Evolutionary conservation across 1,140 invertebrate genomes (phyloP), one percentile per base, ranked within the genome.

Genomic region (Leptinotarsa defecta): DNA sequence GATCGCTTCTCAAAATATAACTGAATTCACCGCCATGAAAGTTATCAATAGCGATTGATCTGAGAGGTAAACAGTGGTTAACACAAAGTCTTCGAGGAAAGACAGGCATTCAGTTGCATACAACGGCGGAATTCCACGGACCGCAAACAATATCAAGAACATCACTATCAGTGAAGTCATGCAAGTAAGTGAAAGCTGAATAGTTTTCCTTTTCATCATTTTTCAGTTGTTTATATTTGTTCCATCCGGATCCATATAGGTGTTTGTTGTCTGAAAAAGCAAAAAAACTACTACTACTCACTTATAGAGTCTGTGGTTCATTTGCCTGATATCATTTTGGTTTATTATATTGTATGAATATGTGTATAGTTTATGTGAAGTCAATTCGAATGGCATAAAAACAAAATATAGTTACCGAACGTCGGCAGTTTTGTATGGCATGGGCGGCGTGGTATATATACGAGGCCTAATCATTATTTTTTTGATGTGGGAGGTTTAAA

Each of bases 171-270:
- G 73, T 52, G 72, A 82, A 83, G 74, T 83, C 78, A 70, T 76
- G 48, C 20, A 83, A 62, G 67, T 74, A 75, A 71, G 48, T 79
- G 67, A 83, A 81, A 11, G 63, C 70, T 62, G 78, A 68, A 67
- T 79, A 71, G 63, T 81, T 76, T 69, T 83, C 80, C 6, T 75
- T 63, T 4, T 79, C 70, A 13, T 43, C 68, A 49, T 83, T 82
- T 64, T 91, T 92, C 63, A 95, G 81, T 80, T 95, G 94, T 1
- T 91, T 90, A 83, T 93, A 93, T 79, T 91, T 91, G 84, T 94
- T 94, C 81, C 88, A 92, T 49, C 94, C 94, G 81, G 88, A 88
- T 5, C 90, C 91, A 90, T 90, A 93, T 17, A 95, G 78, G 43
- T 86, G 85, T 15, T 88, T 88, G 80, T 92, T 88, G 68, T 88